Base-by-base conservation (phyloP, 92 coral and sea anemone genomes). In the Isaurus tuberculatus region DNA sequence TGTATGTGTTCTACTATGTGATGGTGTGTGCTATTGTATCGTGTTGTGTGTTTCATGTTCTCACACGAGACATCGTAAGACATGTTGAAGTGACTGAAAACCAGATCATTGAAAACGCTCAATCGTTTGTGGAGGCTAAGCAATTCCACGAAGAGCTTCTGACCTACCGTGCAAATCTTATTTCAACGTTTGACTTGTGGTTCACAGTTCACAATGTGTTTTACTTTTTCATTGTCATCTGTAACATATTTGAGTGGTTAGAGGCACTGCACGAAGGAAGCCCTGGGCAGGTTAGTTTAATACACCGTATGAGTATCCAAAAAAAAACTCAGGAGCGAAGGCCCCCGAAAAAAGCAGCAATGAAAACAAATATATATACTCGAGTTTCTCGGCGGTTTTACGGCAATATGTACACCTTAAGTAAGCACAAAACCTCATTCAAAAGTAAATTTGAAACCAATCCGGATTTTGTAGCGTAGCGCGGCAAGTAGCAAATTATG, bases 201-300 rank as follows among this genome's bases (percentile, higher is more conserved):
- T 89, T 89, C 87, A 89, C 89, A 6, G 74, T 86, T 8, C 92
- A 89, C 73, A 89, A 89, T 30, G 20, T 89, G 3, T 81, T 89
- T 46, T 89, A 85, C 84, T 89, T 89, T 79, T 81, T 85, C 23
- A 89, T 89, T n/a, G 79, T 86, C 31, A 73, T 89, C 72, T 89
- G 92, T 53, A 80, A 80, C 42, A 68, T 89, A 37, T 89, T 89
- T 68, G 84, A 89, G 26, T 89, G 92, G 92, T 83, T 89, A 44
- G 82, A 85, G 22, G 73, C 88, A 33, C 79, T 88, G 6, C 73
- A 74, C 19, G 48, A 70, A 1, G 79, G 79, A 40, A 77, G 71
- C 31, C 28, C 70, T 19, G 82, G 82, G 7, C 82, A 77, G 51
- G 82, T 77, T 15, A 77, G 82, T 57, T 58, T 37, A 3, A n/a